A percentile compares a stretch with the other conserved stretches of the same genome.
These are phyloP conservation scores for Uria lomvia DNA, from an alignment of 2,113 vertebrate species.

Conservation along the genomic window DNA sequence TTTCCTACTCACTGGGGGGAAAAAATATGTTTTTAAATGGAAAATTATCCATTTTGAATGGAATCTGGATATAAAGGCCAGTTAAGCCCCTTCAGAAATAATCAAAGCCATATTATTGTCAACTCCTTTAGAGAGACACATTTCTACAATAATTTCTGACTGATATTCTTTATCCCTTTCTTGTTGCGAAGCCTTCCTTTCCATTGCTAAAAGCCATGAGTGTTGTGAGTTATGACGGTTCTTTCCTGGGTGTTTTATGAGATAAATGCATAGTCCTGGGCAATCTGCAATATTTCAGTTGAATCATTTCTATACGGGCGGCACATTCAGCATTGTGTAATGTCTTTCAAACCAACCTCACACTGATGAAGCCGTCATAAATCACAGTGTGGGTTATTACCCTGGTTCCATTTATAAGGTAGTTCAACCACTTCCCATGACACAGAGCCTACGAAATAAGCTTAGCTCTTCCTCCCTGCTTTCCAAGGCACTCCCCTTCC, in stretches of 20 bases:
- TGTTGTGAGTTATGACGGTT: neutral
- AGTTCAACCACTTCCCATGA: neutral
- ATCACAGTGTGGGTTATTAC: neutral
- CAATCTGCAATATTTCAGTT: neutral
- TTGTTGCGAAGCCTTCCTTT: neutral
- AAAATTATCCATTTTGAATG: conserved; percentile 28
- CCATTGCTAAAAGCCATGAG: neutral
- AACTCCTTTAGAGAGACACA: neutral
- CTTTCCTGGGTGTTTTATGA: neutral
- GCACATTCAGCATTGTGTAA: neutral
- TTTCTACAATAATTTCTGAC: neutral
- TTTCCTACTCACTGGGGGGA: neutral
- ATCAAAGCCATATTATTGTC: conserved; percentile 24
- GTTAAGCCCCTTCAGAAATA: conserved; percentile 35
- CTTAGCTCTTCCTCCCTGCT: neutral
- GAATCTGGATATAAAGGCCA: conserved; percentile 11
- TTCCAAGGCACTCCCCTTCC: neutral
- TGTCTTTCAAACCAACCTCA: neutral
- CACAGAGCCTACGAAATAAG: neutral
- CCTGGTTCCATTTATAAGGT: neutral
- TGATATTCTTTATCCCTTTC: neutral
- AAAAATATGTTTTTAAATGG: conserved; percentile 40
- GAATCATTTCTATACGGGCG: neutral
- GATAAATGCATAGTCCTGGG: neutral
- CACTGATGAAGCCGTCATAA: neutral